Evolutionary conservation across 2,113 vertebrate genomes (phyloP).

Genomic region (Mastomys coucha): DNA sequence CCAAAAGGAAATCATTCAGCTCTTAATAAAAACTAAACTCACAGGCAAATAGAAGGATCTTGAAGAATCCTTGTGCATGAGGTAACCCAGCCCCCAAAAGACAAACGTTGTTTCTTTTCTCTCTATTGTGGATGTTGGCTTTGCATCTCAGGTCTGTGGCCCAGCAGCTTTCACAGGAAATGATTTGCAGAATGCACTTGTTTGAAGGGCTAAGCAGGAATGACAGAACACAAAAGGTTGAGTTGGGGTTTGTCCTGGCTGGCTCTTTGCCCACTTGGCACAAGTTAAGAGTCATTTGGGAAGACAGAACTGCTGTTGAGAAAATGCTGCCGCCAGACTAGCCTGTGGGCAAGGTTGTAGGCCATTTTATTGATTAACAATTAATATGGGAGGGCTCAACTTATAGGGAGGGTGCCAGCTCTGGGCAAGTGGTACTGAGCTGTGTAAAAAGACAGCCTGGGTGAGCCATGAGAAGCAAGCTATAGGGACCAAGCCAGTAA

Average conservation of each 20-base stretch:
- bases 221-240: neutral
- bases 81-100: neutral
- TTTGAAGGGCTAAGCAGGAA: neutral
- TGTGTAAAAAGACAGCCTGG: neutral
- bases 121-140: neutral
- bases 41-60: too few relatives aligned
- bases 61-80: neutral
- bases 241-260: neutral
- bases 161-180: neutral
- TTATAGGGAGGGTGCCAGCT: neutral
- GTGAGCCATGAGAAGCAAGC: neutral
- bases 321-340: neutral
- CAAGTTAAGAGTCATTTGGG: neutral
- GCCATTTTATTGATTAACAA: neutral
- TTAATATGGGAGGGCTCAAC: neutral
- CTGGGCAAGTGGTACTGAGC: neutral
- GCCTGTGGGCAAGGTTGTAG: neutral
- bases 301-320: neutral
- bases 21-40: neutral
- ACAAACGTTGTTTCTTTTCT: neutral
- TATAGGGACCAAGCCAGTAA: neutral
- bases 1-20: neutral
- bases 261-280: neutral
- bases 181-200: neutral
- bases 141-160: neutral